A percentile compares a stretch with the other conserved stretches of the same genome.
These are phyloP conservation scores for Andrena chrysosceles DNA, from an alignment of 2,888 invertebrate genomes.

Conservation along the genomic window DNA sequence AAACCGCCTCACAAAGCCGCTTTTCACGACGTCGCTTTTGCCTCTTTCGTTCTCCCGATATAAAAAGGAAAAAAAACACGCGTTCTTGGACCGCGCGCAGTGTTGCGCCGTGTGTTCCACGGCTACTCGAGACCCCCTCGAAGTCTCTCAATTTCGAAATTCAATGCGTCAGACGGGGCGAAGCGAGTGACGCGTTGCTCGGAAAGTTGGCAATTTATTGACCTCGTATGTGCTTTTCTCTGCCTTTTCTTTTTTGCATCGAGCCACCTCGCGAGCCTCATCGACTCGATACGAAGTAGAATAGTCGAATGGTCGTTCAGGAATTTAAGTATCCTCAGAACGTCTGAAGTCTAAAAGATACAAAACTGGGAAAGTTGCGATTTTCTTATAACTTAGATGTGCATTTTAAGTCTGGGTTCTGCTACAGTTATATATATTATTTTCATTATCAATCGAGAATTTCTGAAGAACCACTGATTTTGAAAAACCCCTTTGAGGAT, in stretches of 20 bases:
- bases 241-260: neutral
- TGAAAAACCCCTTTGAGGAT: neutral
- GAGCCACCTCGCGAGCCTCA: neutral
- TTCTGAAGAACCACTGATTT: neutral
- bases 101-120: slow-evolving; percentile 41
- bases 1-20: slow-evolving; percentile 71
- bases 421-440: too few relatives aligned
- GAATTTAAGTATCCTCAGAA: neutral
- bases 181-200: slow-evolving; percentile 32
- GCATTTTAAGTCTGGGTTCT: too few relatives aligned
- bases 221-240: neutral
- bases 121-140: slow-evolving; percentile 67
- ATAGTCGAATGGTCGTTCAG: neutral
- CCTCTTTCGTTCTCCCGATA: slow-evolving; percentile 62
- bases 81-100: slow-evolving; percentile 37
- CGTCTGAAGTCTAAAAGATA: neutral
- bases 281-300: neutral
- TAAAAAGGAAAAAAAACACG: slow-evolving; percentile 39
- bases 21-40: slow-evolving; percentile 76
- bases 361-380: too few relatives aligned
- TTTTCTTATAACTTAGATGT: too few relatives aligned
- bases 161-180: slow-evolving; percentile 45
- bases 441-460: too few relatives aligned
- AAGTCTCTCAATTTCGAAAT: slow-evolving; percentile 67
- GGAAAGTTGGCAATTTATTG: slow-evolving; percentile 53